Base-by-base conservation (phyloP, 2,888 invertebrate species). In the Girardia tigrina region DNA sequence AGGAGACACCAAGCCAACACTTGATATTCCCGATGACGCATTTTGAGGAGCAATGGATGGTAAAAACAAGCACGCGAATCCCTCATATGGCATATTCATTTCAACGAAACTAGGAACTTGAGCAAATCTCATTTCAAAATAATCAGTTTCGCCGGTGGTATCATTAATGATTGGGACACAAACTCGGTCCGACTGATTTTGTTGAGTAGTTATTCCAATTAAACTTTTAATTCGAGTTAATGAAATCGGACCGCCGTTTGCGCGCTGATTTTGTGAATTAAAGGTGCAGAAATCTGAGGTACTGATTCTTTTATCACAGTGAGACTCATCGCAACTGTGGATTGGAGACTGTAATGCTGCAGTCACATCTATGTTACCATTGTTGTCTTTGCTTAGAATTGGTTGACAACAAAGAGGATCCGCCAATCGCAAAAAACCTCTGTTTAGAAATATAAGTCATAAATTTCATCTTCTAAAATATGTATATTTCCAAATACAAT, bases 161-260 rank as follows among this genome's bases (percentile, higher is more conserved):
- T 72, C 73, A 56, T 56, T 56, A 16, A 56, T 56, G 4, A 56
- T 56, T 20, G 56, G 56, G 23, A 56, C 56, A 16, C 56, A 56
- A 23, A 72, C n/a, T n/a, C n/a, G n/a, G n/a, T n/a, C n/a, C n/a
- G 56, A 56, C 74, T 86, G 85, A 85, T 95, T 94, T 80, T 94
- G 88, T 0, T 97, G 95, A 0, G 97, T 98, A 26, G 95, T 94
- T 97, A 98, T 98, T 0, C 97, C 97, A 0, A 97, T 95, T 0
- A 98, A 86, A 0, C 97, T 97, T 85, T 97, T 97, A 78, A 98
- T 93, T 28, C 85, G 88, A 0, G 94, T 94, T 36, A 97, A 85
- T 0, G 95, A 94, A 0, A 98, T 92, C 0, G 94, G 91, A 0
- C 92, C 92, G 0, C 94, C 94, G 56, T 85, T 29, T 36, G 78